Percentiles rank a stretch among this genome's conserved stretches.
Conservation (phyloP, 2,888 invertebrate species). For the Cataglyphis albicans region DNA sequence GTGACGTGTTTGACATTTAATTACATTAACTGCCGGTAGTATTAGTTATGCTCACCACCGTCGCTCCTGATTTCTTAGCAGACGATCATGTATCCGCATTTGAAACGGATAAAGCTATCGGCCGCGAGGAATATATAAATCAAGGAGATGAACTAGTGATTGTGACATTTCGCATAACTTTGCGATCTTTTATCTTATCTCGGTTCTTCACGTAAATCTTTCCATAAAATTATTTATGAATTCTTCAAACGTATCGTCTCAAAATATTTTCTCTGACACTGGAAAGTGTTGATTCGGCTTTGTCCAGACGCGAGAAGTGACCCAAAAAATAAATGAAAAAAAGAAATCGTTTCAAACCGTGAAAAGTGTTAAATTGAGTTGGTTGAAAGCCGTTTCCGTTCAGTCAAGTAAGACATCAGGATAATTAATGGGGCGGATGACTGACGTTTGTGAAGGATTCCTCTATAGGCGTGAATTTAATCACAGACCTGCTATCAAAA, state of each 20-base stretch:
- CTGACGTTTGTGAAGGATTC: not conserved
- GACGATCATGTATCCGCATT: not conserved
- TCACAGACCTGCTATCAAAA: slow-evolving; percentile 20
- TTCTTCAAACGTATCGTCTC: not conserved
- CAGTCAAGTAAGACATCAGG: slow-evolving; percentile 33
- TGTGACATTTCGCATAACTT: not conserved
- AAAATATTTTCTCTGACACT: not conserved
- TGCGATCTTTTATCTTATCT: not conserved
- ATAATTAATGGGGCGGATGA: slow-evolving; percentile 31
- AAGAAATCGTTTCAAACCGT: not conserved
- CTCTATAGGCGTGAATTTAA: slow-evolving; percentile 25
- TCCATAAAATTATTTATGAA: not conserved
- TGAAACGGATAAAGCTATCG: not conserved
- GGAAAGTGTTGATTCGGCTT: not conserved
- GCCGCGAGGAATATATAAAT: not conserved
- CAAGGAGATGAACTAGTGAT: not conserved
- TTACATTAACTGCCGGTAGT: slow-evolving; percentile 15
- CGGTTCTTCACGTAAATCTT: not conserved
- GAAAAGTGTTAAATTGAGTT: slow-evolving; percentile 20
- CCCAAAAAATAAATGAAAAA: not conserved
- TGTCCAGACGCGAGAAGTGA: not conserved
- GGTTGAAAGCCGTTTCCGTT: slow-evolving; percentile 5
- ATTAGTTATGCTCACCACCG: slow-evolving; percentile 34
- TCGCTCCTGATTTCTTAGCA: slow-evolving; percentile 17
- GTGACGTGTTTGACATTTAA: slow-evolving; percentile 46